phyloP scores from a whole-genome alignment of 2,888 invertebrate species.

The Synanthedon vespiformis region DNA sequence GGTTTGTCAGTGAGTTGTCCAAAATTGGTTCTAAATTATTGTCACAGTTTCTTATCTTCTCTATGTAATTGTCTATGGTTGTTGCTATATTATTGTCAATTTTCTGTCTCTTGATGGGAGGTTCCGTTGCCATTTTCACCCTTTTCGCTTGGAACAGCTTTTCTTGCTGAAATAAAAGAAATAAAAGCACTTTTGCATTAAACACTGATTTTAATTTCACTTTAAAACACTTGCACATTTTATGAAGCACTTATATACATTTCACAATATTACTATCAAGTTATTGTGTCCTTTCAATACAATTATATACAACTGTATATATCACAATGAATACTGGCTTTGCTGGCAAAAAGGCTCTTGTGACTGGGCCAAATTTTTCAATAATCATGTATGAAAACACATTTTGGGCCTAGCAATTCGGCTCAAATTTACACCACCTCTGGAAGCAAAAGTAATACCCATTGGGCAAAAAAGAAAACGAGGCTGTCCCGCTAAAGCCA shows the following conservation, averaged over 20 bases:
- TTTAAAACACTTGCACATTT: neutral
- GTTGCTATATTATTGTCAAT: slow-evolving; percentile 7
- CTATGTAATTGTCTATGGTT: slow-evolving; percentile 24
- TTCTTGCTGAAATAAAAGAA: slow-evolving; percentile 45
- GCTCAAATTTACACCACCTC: too few species aligned
- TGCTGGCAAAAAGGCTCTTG: too few species aligned
- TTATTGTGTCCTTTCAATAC: too few species aligned
- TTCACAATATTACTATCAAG: too few species aligned
- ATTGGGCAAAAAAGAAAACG: too few species aligned
- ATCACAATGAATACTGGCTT: too few species aligned
- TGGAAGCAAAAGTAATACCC: too few species aligned
- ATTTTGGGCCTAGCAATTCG: too few species aligned
- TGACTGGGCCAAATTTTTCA: too few species aligned
- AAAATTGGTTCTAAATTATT: slow-evolving; percentile 63
- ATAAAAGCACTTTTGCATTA: slow-evolving; percentile 45
- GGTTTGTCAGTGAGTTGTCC: slow-evolving; percentile 58
- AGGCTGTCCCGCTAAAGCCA: too few species aligned
- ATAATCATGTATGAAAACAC: too few species aligned
- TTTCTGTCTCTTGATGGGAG: slow-evolving; percentile 34
- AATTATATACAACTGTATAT: too few species aligned
- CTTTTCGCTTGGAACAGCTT: neutral
- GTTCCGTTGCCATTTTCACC: slow-evolving; percentile 17
- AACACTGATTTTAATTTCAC: slow-evolving; percentile 17
- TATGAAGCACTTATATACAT: neutral
- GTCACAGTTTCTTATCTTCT: slow-evolving; percentile 21